Evolutionary conservation across 2,113 vertebrate species (phyloP).

Genomic region (Eira barbara): DNA sequence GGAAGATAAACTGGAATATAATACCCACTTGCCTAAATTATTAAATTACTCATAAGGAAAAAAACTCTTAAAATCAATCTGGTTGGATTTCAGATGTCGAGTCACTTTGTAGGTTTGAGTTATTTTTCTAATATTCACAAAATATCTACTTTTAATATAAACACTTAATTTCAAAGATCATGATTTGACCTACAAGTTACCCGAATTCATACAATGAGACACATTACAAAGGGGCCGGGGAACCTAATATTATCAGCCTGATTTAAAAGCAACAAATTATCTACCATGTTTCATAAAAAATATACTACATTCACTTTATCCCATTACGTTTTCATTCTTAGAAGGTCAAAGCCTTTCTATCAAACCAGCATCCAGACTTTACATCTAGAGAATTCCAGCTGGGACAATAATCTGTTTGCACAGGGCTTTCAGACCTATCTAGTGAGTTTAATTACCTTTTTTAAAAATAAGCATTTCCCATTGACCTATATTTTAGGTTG

Average conservation of each 20-base stretch:
- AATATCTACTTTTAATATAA: conserved; percentile 14
- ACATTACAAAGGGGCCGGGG: background rate
- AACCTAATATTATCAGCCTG: background rate
- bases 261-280: background rate
- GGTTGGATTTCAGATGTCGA: background rate
- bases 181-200: background rate
- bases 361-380: background rate
- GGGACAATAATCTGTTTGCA: background rate
- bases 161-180: conserved; percentile 8
- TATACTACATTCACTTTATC: background rate
- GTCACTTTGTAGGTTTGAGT: background rate
- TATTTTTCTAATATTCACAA: conserved; percentile 7
- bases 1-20: conserved; percentile 26
- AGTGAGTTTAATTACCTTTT: conserved; percentile 29
- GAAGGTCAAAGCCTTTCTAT: conserved; percentile 26
- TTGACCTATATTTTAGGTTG: background rate
- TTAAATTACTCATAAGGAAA: conserved; percentile 11
- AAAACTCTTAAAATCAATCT: background rate
- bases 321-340: background rate
- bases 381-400: background rate
- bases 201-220: background rate
- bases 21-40: conserved; percentile 17
- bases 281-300: background rate
- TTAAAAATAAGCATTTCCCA: background rate
- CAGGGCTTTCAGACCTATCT: background rate